Percentiles rank a stretch among this genome's conserved stretches.
These are phyloP conservation scores for Vanessa tameamea DNA, from an alignment of 1,140 invertebrate species.

Conservation along the genomic window DNA sequence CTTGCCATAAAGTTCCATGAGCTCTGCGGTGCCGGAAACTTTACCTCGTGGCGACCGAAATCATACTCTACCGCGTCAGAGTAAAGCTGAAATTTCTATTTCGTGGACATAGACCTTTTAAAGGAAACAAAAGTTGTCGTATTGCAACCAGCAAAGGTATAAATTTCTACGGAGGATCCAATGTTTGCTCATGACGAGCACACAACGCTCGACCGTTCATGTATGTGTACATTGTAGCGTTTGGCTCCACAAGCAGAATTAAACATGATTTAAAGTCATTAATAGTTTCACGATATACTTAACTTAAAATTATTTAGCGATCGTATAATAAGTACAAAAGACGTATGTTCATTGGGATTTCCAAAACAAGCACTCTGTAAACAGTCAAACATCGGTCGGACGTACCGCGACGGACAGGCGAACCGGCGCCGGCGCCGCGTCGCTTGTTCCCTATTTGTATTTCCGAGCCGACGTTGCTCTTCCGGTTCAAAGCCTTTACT, in stretches of 20 bases:
- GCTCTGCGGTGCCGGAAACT: slow-evolving; percentile 31
- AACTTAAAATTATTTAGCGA: too few relatives aligned
- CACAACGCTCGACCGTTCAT: slow-evolving; percentile 27
- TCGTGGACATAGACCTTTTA: neutral
- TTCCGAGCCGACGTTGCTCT: slow-evolving; percentile 52
- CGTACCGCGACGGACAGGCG: neutral
- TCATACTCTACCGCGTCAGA: slow-evolving; percentile 11
- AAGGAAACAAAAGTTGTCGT: slow-evolving; percentile 27
- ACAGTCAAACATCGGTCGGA: slow-evolving; percentile 2
- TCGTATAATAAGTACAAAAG: too few relatives aligned
- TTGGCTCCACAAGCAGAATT: slow-evolving; percentile 9
- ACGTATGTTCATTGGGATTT: too few relatives aligned
- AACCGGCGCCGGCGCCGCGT: slow-evolving; percentile 59
- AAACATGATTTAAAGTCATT: neutral
- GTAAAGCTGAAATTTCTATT: slow-evolving; percentile 26
- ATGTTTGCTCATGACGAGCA: slow-evolving; percentile 39
- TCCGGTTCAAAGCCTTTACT: slow-evolving; percentile 57
- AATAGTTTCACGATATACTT: too few relatives aligned
- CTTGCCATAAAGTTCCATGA: slow-evolving; percentile 44
- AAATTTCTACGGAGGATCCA: slow-evolving; percentile 24
- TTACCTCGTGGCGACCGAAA: slow-evolving; percentile 5
- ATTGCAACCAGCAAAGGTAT: slow-evolving; percentile 28
- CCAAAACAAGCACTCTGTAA: neutral
- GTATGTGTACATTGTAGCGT: slow-evolving; percentile 27
- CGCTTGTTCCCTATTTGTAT: slow-evolving; percentile 55